phyloP scores from a whole-genome alignment of 2,888 invertebrate genomes.

The Globia sparganii region DNA sequence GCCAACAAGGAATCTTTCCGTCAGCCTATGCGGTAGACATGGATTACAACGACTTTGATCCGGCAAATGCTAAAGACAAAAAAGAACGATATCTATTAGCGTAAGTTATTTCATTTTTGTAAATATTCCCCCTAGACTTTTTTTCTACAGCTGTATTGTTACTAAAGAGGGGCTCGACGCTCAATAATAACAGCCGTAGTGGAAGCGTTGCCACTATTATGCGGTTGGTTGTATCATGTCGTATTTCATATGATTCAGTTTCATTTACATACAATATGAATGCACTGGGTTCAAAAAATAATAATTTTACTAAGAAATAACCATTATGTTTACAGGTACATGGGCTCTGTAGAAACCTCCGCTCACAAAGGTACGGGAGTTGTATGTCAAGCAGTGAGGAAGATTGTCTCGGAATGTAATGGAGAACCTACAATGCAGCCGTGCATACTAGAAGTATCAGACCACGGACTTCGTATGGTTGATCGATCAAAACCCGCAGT shows the following conservation, averaged over 20 bases:
- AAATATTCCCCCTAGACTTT: background rate
- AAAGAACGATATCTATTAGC: conserved; percentile 97
- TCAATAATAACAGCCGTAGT: background rate
- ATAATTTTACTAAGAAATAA: background rate
- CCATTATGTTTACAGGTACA: conserved; percentile 89
- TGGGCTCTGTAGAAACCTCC: conserved; percentile 98
- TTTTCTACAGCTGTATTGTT: background rate
- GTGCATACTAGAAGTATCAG: conserved; percentile 98
- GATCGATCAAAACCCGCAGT: conserved; percentile 95
- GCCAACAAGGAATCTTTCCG: conserved; percentile 98
- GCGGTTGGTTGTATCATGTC: no score
- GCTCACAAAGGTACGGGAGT: conserved; percentile 99
- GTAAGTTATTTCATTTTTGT: conserved; percentile 67
- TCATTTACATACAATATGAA: background rate
- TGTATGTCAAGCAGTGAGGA: conserved; percentile 96
- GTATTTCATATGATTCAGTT: background rate
- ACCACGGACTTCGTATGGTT: conserved; percentile 98
- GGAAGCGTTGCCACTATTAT: background rate
- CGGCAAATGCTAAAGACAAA: conserved; percentile 95
- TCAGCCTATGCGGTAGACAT: conserved; percentile 99
- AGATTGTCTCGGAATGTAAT: conserved; percentile 93
- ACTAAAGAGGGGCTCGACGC: background rate
- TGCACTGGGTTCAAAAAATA: background rate
- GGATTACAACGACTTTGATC: conserved; percentile 98
- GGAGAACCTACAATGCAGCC: conserved; percentile 94